Evolutionary conservation across 1,140 invertebrate species (phyloP).

Genomic region (Heliconius hewitsoni): DNA sequence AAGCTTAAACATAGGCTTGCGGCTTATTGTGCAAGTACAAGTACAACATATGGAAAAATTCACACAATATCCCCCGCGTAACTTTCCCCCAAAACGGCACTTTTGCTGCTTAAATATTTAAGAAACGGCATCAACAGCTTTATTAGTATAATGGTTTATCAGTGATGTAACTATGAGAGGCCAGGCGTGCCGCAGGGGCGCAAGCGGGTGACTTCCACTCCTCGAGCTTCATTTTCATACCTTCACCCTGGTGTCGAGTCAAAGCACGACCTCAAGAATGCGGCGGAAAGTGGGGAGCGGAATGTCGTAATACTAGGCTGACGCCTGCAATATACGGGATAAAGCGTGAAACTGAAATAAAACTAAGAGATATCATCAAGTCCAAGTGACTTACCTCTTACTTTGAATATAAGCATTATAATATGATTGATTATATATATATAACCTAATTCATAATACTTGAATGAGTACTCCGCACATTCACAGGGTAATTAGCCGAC

Average conservation of each 20-base stretch:
- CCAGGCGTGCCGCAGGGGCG: too few relatives aligned
- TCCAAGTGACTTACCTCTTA: conserved; percentile 15
- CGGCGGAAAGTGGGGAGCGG: too few relatives aligned
- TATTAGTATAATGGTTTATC: conserved; percentile 54
- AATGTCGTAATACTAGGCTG: too few relatives aligned
- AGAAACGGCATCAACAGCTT: neutral
- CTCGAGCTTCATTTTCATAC: too few relatives aligned
- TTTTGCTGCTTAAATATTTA: neutral
- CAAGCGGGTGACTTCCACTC: too few relatives aligned
- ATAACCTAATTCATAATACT: conserved; percentile 65
- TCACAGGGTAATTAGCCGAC: conserved; percentile 74
- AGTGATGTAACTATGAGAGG: conserved; percentile 56
- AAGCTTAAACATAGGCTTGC: neutral
- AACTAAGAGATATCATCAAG: conserved; percentile 22
- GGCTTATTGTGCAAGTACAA: neutral
- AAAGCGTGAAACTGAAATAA: too few relatives aligned
- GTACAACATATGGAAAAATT: neutral
- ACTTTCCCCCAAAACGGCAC: neutral
- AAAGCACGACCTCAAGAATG: too few relatives aligned
- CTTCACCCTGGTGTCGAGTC: too few relatives aligned
- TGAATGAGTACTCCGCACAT: conserved; percentile 69
- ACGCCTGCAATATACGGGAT: too few relatives aligned
- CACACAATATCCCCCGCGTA: neutral
- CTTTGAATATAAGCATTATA: conserved; percentile 15
- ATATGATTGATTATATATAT: conserved; percentile 23